Conservation (phyloP, 2,888 invertebrate genomes). For the Drosophila quasianomalipes region DNA sequence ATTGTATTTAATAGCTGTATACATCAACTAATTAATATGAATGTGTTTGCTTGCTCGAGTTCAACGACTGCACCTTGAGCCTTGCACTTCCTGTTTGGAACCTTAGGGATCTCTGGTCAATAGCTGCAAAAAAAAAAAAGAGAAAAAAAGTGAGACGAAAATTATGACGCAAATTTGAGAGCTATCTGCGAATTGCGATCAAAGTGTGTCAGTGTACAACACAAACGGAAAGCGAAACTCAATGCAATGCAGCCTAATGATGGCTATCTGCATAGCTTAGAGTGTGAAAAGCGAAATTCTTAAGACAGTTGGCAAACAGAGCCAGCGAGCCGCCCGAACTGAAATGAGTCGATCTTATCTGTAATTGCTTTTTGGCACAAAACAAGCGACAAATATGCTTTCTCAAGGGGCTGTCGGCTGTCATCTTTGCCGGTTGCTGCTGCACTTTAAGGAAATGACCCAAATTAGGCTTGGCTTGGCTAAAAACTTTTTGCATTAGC, state of each 20-base stretch:
- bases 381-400: slow-evolving; percentile 53
- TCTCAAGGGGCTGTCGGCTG: slow-evolving; percentile 35
- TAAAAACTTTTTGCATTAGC: slow-evolving; percentile 74
- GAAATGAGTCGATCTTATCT: slow-evolving; percentile 83
- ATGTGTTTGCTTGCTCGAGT: slow-evolving; percentile 51
- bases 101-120: slow-evolving; percentile 57
- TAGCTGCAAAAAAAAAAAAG: not conserved
- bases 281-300: slow-evolving; percentile 77
- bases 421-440: slow-evolving; percentile 35
- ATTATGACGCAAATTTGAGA: slow-evolving; percentile 46
- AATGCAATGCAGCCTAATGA: slow-evolving; percentile 46
- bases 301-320: slow-evolving; percentile 67
- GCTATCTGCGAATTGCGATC: slow-evolving; percentile 58
- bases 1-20: slow-evolving; percentile 56
- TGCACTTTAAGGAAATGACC: slow-evolving; percentile 81
- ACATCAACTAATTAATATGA: slow-evolving; percentile 62
- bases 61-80: slow-evolving; percentile 75
- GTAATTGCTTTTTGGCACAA: slow-evolving; percentile 78
- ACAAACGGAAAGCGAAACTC: slow-evolving; percentile 76
- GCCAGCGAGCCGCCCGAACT: slow-evolving; percentile 23
- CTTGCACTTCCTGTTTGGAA: slow-evolving; percentile 73
- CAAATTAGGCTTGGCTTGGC: slow-evolving; percentile 66
- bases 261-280: slow-evolving; percentile 54
- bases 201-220: slow-evolving; percentile 74
- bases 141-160: not conserved